Base-by-base conservation (phyloP, 2,888 invertebrate species). In the Bellardia pandia region DNA sequence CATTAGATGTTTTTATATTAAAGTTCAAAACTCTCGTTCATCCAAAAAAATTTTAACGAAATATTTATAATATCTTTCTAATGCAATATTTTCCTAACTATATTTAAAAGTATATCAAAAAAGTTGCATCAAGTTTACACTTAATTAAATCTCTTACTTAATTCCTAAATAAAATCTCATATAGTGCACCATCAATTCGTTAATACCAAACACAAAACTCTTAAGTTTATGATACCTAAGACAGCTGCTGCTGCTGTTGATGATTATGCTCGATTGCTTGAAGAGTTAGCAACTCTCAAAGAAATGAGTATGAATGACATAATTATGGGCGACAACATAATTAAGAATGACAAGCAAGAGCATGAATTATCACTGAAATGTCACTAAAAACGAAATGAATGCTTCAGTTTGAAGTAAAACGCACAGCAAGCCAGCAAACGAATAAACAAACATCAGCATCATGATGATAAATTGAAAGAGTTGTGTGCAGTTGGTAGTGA, bases 361-460 rank as follows among this genome's bases (percentile, higher is more conserved):
- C 92, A 92, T 92, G 92, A 92, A 92, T 92, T 92, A 92, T 92
- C 92, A 91, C 92, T 91, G 90, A 91, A 90, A 91, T 92, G 92
- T 92, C 92, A 92, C 86, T 80, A 64, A 83, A 91, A 91, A 91
- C 91, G 90, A 87, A 84, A 87, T 78, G 77, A 81, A 74, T 78
- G 87, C 64, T 87, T 64, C 64, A 81, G 64, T 81, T 85, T 82
- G 79, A 79, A 77, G 56, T 58, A 58, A 77, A 77, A 77, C 64
- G 62, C 56, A 56, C 71, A 71, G 62, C 51, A 51, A 75, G 33
- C 58, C 74, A 56, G 45, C 45, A 74, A 42, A 66, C 66, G 66
- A 23, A 42, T 48, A 89, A 88, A 88, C 87, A 84, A 89, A 90
- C 90, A 90, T 88, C 90, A 90, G 88, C 88, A 88, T 88, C 64